Percentiles rank a stretch among this genome's conserved stretches.
Evolutionary conservation across 2,888 invertebrate genomes (phyloP).

Genomic region (Microplitis deprimator): DNA sequence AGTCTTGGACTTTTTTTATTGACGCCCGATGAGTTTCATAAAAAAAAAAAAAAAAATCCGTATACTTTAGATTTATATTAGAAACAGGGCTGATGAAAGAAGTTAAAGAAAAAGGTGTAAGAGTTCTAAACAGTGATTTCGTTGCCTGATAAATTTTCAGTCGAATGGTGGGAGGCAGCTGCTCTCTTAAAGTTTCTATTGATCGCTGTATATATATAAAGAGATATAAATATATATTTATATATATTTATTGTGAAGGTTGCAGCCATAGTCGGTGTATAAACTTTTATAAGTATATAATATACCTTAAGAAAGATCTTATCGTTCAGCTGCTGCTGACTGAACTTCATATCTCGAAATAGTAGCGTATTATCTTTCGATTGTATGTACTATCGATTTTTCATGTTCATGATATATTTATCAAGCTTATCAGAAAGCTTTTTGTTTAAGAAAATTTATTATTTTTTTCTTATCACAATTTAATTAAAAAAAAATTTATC

Average conservation of each 20-base stretch:
- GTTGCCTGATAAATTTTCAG: constrained; percentile 6
- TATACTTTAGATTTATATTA: background rate
- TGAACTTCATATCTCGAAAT: constrained; percentile 4
- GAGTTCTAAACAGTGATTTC: background rate
- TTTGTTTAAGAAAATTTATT: too few relatives aligned
- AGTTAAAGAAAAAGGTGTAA: background rate
- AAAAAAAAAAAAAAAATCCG: too few relatives aligned
- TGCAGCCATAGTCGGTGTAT: background rate
- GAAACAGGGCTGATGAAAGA: background rate
- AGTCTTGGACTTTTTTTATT: background rate
- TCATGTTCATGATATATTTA: constrained; percentile 17
- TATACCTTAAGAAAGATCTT: constrained; percentile 33
- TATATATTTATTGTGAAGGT: background rate
- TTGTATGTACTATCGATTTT: constrained; percentile 27
- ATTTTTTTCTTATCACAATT: too few relatives aligned
- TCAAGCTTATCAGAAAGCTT: constrained; percentile 40
- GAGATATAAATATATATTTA: background rate
- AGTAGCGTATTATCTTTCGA: constrained; percentile 33
- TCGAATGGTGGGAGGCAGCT: constrained; percentile 62
- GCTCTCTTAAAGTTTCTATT: constrained; percentile 48
- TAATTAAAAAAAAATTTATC: too few relatives aligned
- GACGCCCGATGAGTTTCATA: too few relatives aligned
- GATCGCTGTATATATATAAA: background rate
- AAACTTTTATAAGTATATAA: constrained; percentile 1
- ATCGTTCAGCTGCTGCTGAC: constrained; percentile 46